Evolutionary conservation across 2,888 invertebrate species (phyloP), one percentile per base, ranked within the genome.

Genomic region (Zaprionus lineosus): DNA sequence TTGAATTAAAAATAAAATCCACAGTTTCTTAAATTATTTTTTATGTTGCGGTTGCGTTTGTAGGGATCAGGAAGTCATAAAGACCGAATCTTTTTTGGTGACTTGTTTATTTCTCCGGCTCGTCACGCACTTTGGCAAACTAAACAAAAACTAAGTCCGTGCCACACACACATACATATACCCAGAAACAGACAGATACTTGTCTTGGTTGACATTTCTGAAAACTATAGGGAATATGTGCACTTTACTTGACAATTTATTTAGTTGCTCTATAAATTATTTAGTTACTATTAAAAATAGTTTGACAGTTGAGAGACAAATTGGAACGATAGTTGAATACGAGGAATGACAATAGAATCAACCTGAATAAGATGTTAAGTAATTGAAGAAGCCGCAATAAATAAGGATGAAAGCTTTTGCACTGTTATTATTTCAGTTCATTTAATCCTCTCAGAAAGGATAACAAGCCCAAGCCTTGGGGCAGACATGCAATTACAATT

Each of bases 81-180:
- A 26, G 28, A 7, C 36, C n/a, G 7, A 16, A 15, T 2, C 8
- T 33, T 36, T 7, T 15, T 39, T 41, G 28, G 31, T n/a, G 24
- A 34, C 12, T 55, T 40, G 14, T 19, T 61, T 39, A 34, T 26
- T 7, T 37, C 34, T 37, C 11, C 29, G 8, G 18, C 46, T 16
- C 8, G 69, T 68, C 68, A 68, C 68, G 68, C 74, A 68, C 47
- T 61, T 36, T 39, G 37, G 4, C 26, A 43, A 46, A 19, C 36
- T 19, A 29, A 65, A 52, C 15, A 52, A 36, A 18, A 61, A 11
- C 26, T 29, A 39, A 33, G 9, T 6, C 9, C 43, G 16, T 16
- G 8, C 16, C 18, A 40, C 19, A 29, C 24, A 19, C 7, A 3
- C 7, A 28, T 28, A 14, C 37, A 39, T 19, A 29, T 6, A 9